Conservation (phyloP, 1,140 invertebrate genomes). For the Platyura marginata region DNA sequence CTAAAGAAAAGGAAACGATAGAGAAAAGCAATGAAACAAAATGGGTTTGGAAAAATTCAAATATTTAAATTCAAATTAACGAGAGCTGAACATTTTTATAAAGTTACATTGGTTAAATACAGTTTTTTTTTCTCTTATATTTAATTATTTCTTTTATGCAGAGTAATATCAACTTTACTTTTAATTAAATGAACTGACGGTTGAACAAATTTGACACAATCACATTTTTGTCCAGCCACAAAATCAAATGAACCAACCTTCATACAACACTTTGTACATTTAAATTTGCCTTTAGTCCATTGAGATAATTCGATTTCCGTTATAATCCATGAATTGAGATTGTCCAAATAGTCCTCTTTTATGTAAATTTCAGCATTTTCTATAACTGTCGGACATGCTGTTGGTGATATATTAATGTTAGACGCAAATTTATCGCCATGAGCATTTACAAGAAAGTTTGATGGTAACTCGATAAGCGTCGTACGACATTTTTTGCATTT, state of each 20-base stretch:
- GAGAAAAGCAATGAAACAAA: too few relatives aligned
- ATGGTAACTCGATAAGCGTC: conserved; percentile 2
- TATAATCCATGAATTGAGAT: conserved; percentile 10
- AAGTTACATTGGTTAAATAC: too few relatives aligned
- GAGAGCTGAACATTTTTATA: too few relatives aligned
- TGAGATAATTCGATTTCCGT: conserved; percentile 9
- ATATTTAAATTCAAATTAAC: too few relatives aligned
- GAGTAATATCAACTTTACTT: conserved; percentile 25
- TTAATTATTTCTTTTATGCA: too few relatives aligned
- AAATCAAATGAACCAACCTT: conserved; percentile 31
- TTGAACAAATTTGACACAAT: conserved; percentile 19
- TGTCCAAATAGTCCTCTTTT: conserved; percentile 10
- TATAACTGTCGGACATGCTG: background rate
- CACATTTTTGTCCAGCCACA: conserved; percentile 25
- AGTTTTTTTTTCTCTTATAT: too few relatives aligned
- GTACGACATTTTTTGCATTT: conserved; percentile 12
- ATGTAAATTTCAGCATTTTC: conserved; percentile 8
- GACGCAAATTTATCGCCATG: conserved; percentile 3
- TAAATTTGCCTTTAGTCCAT: conserved; percentile 29
- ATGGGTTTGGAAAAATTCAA: too few relatives aligned
- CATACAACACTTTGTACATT: conserved; percentile 25
- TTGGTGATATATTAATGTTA: conserved; percentile 1
- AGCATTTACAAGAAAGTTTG: conserved; percentile 7
- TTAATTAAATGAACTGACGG: conserved; percentile 24
- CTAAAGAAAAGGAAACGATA: background rate